Base-by-base conservation (phyloP, 1,140 invertebrate species). In the Sarcophaga peregrina region DNA sequence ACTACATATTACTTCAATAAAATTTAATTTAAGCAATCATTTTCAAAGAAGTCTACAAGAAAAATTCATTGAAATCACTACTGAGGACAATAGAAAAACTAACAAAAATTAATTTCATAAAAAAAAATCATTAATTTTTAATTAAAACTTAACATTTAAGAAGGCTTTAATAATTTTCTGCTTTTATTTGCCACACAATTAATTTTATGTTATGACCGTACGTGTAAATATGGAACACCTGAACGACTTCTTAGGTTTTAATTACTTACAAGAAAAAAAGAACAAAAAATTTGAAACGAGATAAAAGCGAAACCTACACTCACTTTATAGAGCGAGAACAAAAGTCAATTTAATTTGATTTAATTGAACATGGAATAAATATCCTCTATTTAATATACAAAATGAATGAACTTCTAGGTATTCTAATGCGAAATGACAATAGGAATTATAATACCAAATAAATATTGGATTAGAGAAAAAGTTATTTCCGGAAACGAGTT, bases 331-430 rank as follows among this genome's bases (percentile, higher is more conserved):
- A 54, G 25, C 15, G 15, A 54, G n/a, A 58, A 58, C 54, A 13
- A 58, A 58, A 58, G 52, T n/a, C 54, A 58, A n/a, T 58, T 58
- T n/a, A 58, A 58, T 58, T 58, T n/a, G n/a, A 58, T 58, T 58
- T 58, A 58, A 58, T 58, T 58, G 54, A 58, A 58, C 7, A n/a
- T 58, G 54, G n/a, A 58, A 58, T 58, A 58, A 58, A 58, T 58
- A 58, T 58, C 13, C n/a, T 58, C 13, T n/a, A 58, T 58, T n/a
- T n/a, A 58, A 58, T 58, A n/a, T 58, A 58, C 54, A 3, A 58
- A 58, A 58, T 58, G n/a, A 58, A 13, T 58, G 11, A 58, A 58
- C 15, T 58, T 58, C 13, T 58, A 58, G 54, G 54, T 58, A 58
- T 58, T 58, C 54, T 58, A 58, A 58, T 58, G 13, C 54, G n/a